Percentiles rank a stretch among this genome's conserved stretches.
phyloP scores from a whole-genome alignment of 2,888 invertebrate genomes.

The Pristionchus mayeri region DNA sequence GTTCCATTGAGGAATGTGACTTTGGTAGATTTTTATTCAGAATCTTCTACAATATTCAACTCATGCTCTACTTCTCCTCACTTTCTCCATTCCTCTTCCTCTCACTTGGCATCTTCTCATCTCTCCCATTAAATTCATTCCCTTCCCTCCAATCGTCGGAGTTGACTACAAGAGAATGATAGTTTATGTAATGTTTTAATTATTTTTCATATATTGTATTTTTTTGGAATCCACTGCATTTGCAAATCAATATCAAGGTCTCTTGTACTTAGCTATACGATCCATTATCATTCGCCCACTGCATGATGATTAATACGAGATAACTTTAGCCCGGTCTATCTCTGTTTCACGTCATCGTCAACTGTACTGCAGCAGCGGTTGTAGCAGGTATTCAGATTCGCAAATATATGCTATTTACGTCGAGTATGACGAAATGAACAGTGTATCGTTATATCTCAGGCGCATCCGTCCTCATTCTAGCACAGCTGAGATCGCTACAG shows the following conservation, averaged over 20 bases:
- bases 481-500: conserved; percentile 11
- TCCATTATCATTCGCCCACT: too few species aligned
- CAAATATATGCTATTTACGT: too few species aligned
- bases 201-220: not conserved
- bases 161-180: conserved; percentile 24
- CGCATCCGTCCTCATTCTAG: conserved; percentile 6
- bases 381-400: not conserved
- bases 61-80: not conserved
- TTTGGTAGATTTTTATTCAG: too few species aligned
- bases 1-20: too few species aligned
- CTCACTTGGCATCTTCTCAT: conserved; percentile 46
- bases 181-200: not conserved
- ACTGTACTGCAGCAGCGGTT: not conserved
- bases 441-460: not conserved
- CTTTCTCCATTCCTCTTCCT: conserved; percentile 39
- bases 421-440: too few species aligned
- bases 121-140: conserved; percentile 38
- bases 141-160: not conserved
- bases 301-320: too few species aligned
- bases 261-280: too few species aligned
- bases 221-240: too few species aligned
- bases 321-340: conserved; percentile 46
- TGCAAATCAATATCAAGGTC: too few species aligned
- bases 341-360: conserved; percentile 25
- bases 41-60: not conserved